Evolutionary conservation across 2,797 vertebrate genomes (phyloP), one percentile per base, ranked within the genome.

Genomic region (Echeneis naucrates): DNA sequence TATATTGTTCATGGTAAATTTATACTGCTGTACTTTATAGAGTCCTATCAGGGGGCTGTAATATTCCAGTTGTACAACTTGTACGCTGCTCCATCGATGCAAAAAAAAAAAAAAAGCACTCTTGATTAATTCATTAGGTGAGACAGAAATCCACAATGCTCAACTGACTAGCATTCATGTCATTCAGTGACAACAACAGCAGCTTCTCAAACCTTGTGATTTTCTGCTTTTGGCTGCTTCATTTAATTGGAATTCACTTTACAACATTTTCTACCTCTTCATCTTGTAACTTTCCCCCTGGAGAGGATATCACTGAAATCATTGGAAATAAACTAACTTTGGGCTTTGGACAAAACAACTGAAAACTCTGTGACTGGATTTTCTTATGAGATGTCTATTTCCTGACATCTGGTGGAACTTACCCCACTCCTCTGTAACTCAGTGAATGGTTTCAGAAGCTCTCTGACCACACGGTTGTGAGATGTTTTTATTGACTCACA

Each of bases 1-100:
- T 38, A 56, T 67, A 23, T 67, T 27, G 24, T 6, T 72, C 55
- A 17, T 3, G 33, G 45, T 35, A 64, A 51, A 68, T 27, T 62
- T 44, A 24, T 55, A 24, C 32, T 55, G 58, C 50, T 35, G 47
- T 47, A 27, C 11, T 67, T 60, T 55, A 63, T 55, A 30, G 17
- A 42, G 27, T 69, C 24, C 37, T 23, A 52, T 56, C 23, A 56
- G 70, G 27, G 8, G 5, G 33, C 35, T 50, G 38, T 69, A 50
- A 67, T 67, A 57, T 52, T 64, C 17, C 19, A 24, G 19, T 1
- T 23, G 32, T 48, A 61, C 53, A 61, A 45, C 26, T 8, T 26
- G 23, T 13, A 8, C 5, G 47, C 23, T 48, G 47, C 26, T 42
- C 4, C 14, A 40, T 17, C 26, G 32, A 30, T 68, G 6, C 26